These are phyloP conservation scores for Mechanitis mazaeus DNA, from an alignment of 2,888 invertebrate species.

Conservation along the genomic window DNA sequence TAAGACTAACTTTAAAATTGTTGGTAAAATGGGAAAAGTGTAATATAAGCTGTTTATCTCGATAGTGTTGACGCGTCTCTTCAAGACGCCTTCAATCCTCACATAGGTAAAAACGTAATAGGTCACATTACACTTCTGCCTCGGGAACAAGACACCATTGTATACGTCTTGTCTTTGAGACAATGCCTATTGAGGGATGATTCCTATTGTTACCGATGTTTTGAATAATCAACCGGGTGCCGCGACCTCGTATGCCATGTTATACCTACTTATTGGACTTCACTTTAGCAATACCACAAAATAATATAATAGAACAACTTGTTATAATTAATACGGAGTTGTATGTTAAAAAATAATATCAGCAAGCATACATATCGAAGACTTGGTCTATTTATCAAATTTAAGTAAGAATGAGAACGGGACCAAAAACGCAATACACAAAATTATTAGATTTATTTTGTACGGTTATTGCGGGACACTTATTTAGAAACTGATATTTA, in stretches of 20 bases:
- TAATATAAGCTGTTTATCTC: constrained; percentile 2
- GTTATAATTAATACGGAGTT: no score
- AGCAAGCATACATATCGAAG: background rate
- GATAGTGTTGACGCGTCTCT: background rate
- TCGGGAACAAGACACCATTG: constrained; percentile 25
- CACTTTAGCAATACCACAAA: background rate
- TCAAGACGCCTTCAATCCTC: constrained; percentile 6
- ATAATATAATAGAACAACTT: background rate
- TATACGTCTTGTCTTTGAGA: constrained; percentile 20
- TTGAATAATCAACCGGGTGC: constrained; percentile 20
- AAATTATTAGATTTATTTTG: constrained; percentile 32
- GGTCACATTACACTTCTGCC: constrained; percentile 25
- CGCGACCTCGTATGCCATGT: constrained; percentile 16
- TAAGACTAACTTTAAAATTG: background rate
- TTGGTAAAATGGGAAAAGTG: background rate
- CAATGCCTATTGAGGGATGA: constrained; percentile 25
- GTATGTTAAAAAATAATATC: no score
- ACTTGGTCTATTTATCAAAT: constrained; percentile 3
- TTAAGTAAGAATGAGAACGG: constrained; percentile 10
- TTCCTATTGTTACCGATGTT: constrained; percentile 25
- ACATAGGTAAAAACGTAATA: constrained; percentile 15
- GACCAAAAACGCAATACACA: constrained; percentile 13
- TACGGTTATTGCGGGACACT: constrained; percentile 56
- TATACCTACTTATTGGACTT: constrained; percentile 9
- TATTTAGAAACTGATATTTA: constrained; percentile 68